These are phyloP conservation scores for Molothrus ater DNA, from an alignment of 2,797 vertebrate genomes.

Conservation along the genomic window DNA sequence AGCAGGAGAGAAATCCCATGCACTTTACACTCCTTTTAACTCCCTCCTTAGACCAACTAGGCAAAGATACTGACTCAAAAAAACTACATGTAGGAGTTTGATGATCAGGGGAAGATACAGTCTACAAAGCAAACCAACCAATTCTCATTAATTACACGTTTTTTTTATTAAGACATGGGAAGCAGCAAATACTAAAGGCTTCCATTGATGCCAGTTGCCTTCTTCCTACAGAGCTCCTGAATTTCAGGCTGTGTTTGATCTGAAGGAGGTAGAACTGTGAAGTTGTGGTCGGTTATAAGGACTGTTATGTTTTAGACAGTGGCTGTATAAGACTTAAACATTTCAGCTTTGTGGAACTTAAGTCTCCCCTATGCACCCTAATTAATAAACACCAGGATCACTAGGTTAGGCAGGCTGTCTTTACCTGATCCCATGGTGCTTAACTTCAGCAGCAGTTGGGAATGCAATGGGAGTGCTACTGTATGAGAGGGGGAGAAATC, in stretches of 20 bases:
- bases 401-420: background rate
- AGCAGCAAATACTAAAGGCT: background rate
- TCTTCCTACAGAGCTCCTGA: background rate
- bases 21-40: background rate
- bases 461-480: background rate
- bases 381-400: background rate
- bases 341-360: background rate
- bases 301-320: background rate
- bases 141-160: background rate
- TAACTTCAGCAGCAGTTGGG: background rate
- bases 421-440: background rate
- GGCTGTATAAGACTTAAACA: background rate
- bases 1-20: background rate
- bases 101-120: background rate
- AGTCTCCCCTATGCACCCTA: background rate
- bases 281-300: background rate
- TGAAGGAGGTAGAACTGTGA: background rate
- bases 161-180: background rate
- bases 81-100: background rate
- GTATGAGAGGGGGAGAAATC: background rate
- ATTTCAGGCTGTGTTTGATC: background rate
- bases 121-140: background rate
- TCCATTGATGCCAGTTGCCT: background rate
- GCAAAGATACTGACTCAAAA: background rate
- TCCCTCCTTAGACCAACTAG: background rate